phyloP scores from a whole-genome alignment of 2,113 vertebrate genomes.

The Mionectes macconnelli region DNA sequence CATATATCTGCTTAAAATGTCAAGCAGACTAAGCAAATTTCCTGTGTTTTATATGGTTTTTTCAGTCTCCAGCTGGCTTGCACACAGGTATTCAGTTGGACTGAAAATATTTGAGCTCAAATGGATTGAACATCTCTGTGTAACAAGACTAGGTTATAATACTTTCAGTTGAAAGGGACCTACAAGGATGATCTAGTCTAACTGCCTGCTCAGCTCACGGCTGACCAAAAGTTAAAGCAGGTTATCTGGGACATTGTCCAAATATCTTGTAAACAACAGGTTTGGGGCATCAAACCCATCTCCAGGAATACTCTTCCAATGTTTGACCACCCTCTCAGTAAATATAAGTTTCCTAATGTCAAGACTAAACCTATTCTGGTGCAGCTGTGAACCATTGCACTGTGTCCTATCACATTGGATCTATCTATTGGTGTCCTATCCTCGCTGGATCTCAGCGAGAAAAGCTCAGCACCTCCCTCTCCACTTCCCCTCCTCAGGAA shows the following conservation, averaged over 20 bases:
- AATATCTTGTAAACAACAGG: background rate
- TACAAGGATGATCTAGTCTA: background rate
- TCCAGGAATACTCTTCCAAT: background rate
- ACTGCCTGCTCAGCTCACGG: background rate
- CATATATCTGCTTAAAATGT: background rate
- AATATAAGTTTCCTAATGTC: background rate
- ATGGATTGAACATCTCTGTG: background rate
- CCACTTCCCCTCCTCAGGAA: background rate
- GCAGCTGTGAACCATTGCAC: background rate
- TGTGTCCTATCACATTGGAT: fast-evolving
- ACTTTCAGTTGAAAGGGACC: background rate
- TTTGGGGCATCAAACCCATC: background rate
- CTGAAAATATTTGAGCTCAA: background rate
- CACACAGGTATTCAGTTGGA: background rate
- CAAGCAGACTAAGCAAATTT: background rate
- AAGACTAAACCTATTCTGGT: background rate
- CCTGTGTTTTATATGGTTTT: background rate
- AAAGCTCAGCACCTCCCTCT: background rate
- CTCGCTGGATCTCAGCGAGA: background rate
- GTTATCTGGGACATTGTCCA: background rate
- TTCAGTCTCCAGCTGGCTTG: background rate
- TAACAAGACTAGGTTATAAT: background rate
- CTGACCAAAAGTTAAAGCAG: background rate
- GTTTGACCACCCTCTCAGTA: background rate
- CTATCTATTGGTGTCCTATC: too few relatives aligned